phyloP scores from a whole-genome alignment of 2,113 vertebrate species.

The Percina caprodes region DNA sequence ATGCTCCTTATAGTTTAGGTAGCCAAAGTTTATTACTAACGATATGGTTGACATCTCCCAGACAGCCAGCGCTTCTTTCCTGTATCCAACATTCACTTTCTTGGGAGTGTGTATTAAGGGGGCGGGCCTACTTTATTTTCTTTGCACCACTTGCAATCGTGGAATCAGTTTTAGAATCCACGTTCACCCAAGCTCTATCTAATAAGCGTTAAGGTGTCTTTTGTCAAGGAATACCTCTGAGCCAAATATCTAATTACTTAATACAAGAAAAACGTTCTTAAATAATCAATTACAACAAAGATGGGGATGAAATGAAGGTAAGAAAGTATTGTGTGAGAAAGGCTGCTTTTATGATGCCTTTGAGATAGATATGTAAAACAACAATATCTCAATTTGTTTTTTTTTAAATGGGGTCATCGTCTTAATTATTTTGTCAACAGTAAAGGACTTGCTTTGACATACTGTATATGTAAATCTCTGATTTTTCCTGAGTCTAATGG shows the following conservation, averaged over 20 bases:
- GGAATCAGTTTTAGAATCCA: background rate
- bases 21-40: too few species aligned
- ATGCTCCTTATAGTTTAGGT: too few species aligned
- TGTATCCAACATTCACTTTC: too few species aligned
- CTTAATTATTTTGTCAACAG: background rate
- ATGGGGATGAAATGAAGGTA: conserved; percentile 24
- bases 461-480: conserved; percentile 12
- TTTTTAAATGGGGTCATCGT: conserved; percentile 5
- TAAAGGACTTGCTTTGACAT: background rate
- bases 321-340: background rate
- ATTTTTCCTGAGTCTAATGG: conserved; percentile 6
- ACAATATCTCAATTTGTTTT: background rate
- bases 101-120: too few species aligned
- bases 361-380: conserved; percentile 5
- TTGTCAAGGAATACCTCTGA: background rate
- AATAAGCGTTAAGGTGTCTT: background rate
- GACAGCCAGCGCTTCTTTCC: too few species aligned
- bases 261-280: conserved; percentile 14
- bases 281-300: conserved; percentile 11
- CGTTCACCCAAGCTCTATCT: background rate
- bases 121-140: background rate
- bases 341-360: conserved; percentile 31
- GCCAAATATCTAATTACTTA: conserved; percentile 15
- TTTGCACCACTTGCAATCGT: background rate
- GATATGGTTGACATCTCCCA: too few species aligned